Evolutionary conservation across 2,888 invertebrate genomes (phyloP).

Genomic region (Seira ritae): DNA sequence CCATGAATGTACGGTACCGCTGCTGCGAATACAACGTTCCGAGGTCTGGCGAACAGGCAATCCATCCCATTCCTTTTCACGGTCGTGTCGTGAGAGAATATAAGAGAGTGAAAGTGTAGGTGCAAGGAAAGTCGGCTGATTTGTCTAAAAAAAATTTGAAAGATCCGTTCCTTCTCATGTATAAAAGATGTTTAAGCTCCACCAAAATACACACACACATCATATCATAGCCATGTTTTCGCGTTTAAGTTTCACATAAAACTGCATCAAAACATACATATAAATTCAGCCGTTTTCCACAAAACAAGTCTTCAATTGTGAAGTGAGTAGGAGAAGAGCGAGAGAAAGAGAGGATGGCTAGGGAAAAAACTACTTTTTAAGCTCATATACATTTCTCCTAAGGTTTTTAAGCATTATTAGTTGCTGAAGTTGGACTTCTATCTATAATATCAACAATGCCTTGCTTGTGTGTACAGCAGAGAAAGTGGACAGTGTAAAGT

Average conservation of each 20-base stretch:
- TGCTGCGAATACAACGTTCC: too few species aligned
- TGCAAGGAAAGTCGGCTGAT: conserved; percentile 19
- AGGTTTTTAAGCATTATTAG: conserved; percentile 1
- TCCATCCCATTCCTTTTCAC: too few species aligned
- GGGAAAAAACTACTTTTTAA: neutral
- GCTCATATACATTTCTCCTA: neutral
- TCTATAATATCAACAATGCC: neutral
- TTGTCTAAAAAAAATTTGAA: neutral
- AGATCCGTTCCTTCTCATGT: conserved; percentile 1
- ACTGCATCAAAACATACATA: conserved; percentile 1
- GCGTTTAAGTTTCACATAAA: neutral
- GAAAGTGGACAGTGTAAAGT: too few species aligned
- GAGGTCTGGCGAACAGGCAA: too few species aligned
- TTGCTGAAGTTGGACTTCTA: neutral
- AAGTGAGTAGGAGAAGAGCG: neutral
- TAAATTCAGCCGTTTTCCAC: neutral
- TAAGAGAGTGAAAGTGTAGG: neutral
- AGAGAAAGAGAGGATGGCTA: neutral
- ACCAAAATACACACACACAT: neutral
- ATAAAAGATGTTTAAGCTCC: neutral
- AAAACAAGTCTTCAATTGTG: conserved; percentile 13
- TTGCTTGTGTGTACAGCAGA: neutral
- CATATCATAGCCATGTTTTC: neutral
- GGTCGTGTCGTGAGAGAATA: neutral
- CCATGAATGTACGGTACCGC: neutral